Conservation (phyloP, 2,113 vertebrate species). For the Saguinus midas region DNA sequence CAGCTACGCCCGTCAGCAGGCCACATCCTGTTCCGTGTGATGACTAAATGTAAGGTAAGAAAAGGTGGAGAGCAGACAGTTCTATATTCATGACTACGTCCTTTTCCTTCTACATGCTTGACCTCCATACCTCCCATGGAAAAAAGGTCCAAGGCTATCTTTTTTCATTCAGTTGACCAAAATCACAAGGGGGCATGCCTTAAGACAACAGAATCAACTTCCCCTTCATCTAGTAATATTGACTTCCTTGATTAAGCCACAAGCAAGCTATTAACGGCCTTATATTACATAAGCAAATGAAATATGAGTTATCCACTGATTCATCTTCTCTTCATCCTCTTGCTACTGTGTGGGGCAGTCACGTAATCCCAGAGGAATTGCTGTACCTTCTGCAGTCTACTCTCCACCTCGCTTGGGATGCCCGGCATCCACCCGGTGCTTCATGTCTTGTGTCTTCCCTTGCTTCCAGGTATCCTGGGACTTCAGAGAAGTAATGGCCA, state of each 20-base stretch:
- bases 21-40: background rate
- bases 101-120: background rate
- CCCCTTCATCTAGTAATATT: background rate
- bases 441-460: background rate
- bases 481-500: background rate
- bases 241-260: background rate
- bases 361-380: background rate
- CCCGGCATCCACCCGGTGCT: background rate
- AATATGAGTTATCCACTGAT: background rate
- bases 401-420: background rate
- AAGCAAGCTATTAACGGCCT: background rate
- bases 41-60: background rate
- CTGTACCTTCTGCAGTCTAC: background rate
- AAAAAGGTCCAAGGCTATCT: background rate
- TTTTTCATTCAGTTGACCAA: background rate
- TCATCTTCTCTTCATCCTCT: background rate
- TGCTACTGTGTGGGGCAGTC: background rate
- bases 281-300: background rate
- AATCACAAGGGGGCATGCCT: background rate
- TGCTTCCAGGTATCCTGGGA: background rate
- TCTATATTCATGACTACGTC: background rate
- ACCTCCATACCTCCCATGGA: background rate
- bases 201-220: background rate
- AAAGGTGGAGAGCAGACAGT: background rate
- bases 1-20: background rate